phyloP scores from a whole-genome alignment of 1,140 invertebrate species.

The Drosophila lowei region DNA sequence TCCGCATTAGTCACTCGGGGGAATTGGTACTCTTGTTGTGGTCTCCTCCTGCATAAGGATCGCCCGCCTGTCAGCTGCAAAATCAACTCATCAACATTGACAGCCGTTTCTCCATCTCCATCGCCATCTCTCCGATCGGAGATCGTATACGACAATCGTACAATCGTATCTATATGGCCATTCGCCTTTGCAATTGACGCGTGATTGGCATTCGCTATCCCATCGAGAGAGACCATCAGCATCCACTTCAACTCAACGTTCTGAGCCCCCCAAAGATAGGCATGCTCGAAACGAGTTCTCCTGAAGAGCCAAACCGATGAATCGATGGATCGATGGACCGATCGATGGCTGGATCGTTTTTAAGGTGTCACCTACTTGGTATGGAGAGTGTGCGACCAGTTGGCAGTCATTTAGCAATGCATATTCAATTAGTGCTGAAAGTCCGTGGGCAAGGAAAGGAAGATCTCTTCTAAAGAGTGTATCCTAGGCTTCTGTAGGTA shows the following conservation, averaged over 20 bases:
- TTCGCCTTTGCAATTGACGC: constrained; percentile 70
- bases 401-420: constrained; percentile 59
- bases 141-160: constrained; percentile 14
- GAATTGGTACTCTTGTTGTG: not conserved
- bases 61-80: constrained; percentile 59
- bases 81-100: constrained; percentile 78
- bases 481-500: not conserved
- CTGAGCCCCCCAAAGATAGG: constrained; percentile 57
- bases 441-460: constrained; percentile 1
- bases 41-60: constrained; percentile 61
- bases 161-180: constrained; percentile 64
- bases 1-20: constrained; percentile 52
- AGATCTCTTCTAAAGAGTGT: too few species aligned
- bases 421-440: constrained; percentile 46
- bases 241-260: constrained; percentile 30
- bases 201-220: constrained; percentile 74
- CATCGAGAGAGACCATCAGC: constrained; percentile 20
- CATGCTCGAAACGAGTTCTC: constrained; percentile 57
- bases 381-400: constrained; percentile 58
- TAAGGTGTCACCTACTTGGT: constrained; percentile 69
- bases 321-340: constrained; percentile 5
- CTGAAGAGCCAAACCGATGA: constrained; percentile 15
- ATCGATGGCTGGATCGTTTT: constrained; percentile 32
- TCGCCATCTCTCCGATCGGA: constrained; percentile 11
- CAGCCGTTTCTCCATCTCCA: constrained; percentile 52